Evolutionary conservation across 2,113 vertebrate species (phyloP), one percentile per base, ranked within the genome.

Genomic region (Paramisgurnus dabryanus): DNA sequence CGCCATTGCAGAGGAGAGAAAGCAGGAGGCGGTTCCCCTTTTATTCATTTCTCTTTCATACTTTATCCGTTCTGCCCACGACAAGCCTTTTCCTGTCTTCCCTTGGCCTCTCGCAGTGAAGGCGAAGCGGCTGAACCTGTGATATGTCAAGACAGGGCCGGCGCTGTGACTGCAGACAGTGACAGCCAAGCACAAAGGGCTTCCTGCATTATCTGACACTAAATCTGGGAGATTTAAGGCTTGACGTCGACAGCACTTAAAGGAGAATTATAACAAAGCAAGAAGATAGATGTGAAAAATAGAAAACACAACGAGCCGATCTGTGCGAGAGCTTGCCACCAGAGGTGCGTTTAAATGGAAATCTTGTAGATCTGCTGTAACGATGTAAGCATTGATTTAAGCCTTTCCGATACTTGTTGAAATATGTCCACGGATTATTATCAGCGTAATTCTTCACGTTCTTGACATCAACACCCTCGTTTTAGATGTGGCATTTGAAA

Each of bases 91-190:
- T 93, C 93, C 92, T 89, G 90, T 93, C 93, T 92, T 65, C 79
- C 69, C 92, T 92, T 94, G 90, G 57, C 82, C 80, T 80, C 79
- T 43, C 67, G 57, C 10, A 61, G 92, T 94, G 80, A 86, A 90
- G 87, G 92, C 85, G 88, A 85, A 89, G 7, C 92, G 91, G 92
- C 83, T 92, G 92, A 92, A 92, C 94, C 93, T 93, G 92, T 92
- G 93, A 93, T 94, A 93, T 95, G 94, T 94, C 93, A 94, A 92
- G 88, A 88, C 49, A 90, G 91, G 93, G 91, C 92, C 93, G 80
- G 27, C 91, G 90, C 90, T 87, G 87, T 83, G 80, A 78, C 77
- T 73, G 76, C 89, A 92, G 92, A 91, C 91, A 89, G 88, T 91
- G 86, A 84, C 83, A 76, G 83, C 22, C 75, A 18, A 80, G 76